A percentile compares a stretch with the other conserved stretches of the same genome.
These are phyloP conservation scores for Branchinecta sandiegonensis DNA, from an alignment of 2,888 invertebrate genomes.

Conservation along the genomic window DNA sequence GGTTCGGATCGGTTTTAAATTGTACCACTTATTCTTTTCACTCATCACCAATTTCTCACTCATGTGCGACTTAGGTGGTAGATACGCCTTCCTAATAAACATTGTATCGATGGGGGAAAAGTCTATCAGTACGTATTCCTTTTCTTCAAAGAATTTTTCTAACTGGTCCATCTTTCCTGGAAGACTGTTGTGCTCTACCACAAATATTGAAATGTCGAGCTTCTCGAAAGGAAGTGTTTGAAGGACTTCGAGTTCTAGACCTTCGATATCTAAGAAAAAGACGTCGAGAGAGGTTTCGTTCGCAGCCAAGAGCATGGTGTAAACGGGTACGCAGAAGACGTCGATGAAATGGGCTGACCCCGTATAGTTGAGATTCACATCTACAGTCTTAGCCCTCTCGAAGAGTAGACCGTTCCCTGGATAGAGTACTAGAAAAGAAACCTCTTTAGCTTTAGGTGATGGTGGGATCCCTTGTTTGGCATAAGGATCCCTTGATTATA, in stretches of 20 bases:
- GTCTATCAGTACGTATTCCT: neutral
- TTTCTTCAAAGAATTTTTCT: neutral
- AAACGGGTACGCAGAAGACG: neutral
- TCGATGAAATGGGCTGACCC: neutral
- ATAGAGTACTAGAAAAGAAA: conserved; percentile 8
- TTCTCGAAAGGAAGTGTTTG: neutral
- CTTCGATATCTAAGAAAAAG: conserved; percentile 7
- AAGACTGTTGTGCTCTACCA: neutral
- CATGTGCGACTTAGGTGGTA: neutral
- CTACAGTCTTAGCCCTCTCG: neutral
- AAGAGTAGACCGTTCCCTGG: neutral
- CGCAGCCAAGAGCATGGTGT: neutral
- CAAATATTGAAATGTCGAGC: neutral
- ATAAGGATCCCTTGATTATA: no score
- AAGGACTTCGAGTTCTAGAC: neutral
- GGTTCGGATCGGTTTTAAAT: neutral
- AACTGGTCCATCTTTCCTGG: neutral
- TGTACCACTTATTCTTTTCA: conserved; percentile 4
- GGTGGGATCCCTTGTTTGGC: no score
- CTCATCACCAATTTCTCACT: neutral
- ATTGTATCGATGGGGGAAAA: conserved; percentile 2
- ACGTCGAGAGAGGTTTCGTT: neutral
- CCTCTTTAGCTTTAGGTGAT: no score
- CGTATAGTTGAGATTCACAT: neutral
- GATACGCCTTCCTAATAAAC: neutral